These are phyloP conservation scores for Eptatretus atami DNA, from an alignment of 2,797 vertebrate genomes.

Conservation along the genomic window DNA sequence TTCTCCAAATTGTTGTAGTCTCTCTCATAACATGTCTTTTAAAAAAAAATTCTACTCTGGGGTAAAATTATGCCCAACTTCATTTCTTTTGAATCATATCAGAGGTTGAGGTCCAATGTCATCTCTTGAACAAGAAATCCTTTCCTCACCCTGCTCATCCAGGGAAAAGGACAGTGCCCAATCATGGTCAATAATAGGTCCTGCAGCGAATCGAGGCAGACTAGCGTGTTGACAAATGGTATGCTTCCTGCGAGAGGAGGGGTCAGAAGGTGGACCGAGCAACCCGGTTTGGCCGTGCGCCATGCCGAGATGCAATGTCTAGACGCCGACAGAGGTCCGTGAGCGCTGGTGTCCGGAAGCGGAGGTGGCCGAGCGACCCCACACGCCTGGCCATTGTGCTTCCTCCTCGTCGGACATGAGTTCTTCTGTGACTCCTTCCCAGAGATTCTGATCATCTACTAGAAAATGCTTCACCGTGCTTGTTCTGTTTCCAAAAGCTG, in stretches of 20 bases:
- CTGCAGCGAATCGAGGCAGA: background rate
- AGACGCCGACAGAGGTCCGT: conserved; percentile 19
- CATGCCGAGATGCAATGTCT: conserved; percentile 19
- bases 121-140: too few species aligned
- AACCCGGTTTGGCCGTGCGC: conserved; percentile 19
- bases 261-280: conserved; percentile 16
- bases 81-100: too few species aligned
- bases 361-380: conserved; percentile 19
- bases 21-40: too few species aligned
- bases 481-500: conserved; percentile 20
- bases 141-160: background rate
- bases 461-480: conserved; percentile 17
- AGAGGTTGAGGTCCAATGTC: too few species aligned
- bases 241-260: conserved; percentile 16
- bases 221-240: conserved; percentile 14
- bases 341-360: conserved; percentile 16
- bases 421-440: conserved; percentile 19
- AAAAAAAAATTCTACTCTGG: too few species aligned
- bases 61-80: too few species aligned
- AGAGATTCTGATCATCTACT: conserved; percentile 15
- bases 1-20: too few species aligned
- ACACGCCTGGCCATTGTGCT: conserved; percentile 17
- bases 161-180: background rate
- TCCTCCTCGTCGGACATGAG: conserved; percentile 23
- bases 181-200: background rate